phyloP scores from a whole-genome alignment of 2,797 vertebrate genomes.

The Sebastes iracundus region DNA sequence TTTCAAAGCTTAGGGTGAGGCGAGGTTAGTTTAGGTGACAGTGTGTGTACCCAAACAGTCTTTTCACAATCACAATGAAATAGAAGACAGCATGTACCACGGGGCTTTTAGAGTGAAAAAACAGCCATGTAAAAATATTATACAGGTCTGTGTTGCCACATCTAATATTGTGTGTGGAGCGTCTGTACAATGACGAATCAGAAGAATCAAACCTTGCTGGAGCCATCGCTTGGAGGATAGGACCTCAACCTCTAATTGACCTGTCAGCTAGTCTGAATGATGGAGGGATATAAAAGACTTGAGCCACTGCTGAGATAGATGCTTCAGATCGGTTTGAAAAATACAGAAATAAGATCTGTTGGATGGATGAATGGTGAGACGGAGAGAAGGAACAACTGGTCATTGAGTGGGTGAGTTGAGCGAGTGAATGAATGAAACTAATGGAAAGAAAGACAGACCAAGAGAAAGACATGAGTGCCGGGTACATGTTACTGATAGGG shows the following conservation, averaged over 20 bases:
- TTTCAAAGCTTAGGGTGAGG: not conserved
- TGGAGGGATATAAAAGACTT: constrained; percentile 33
- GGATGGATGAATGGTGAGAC: constrained; percentile 23
- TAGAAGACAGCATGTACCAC: constrained; percentile 3
- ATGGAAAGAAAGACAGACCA: not conserved
- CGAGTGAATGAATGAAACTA: constrained; percentile 1
- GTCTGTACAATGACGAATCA: constrained; percentile 14
- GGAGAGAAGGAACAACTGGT: not conserved
- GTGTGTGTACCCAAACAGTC: not conserved
- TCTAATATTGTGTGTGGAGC: constrained; percentile 20
- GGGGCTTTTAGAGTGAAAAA: constrained; percentile 7
- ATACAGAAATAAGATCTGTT: constrained; percentile 16
- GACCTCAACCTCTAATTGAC: constrained; percentile 51
- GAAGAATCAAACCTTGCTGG: constrained; percentile 33
- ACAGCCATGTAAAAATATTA: constrained; percentile 11
- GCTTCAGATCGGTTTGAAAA: constrained; percentile 30
- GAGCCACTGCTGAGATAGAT: constrained; percentile 19
- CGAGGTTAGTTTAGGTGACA: constrained; percentile 4
- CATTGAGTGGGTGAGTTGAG: constrained; percentile 10
- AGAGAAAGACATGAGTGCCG: not conserved
- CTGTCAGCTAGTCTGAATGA: constrained; percentile 43
- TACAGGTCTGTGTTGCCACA: constrained; percentile 11
- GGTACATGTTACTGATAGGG: not conserved
- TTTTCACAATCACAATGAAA: constrained; percentile 26
- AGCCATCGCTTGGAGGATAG: constrained; percentile 13